phyloP scores from a whole-genome alignment of 2,113 vertebrate species.

The Ascaphus truei region DNA sequence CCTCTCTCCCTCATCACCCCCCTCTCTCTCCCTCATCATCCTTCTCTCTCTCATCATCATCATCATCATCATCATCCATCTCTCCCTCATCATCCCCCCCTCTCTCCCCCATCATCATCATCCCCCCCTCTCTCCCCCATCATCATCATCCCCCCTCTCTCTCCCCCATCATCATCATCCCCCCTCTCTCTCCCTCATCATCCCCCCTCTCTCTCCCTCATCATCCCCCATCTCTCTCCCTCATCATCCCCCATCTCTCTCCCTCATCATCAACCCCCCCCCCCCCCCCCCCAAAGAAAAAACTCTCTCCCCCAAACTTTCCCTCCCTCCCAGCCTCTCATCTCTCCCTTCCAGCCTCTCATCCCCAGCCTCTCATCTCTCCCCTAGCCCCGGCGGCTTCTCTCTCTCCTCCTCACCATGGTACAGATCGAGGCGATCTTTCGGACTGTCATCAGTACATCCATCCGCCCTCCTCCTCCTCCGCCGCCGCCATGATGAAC shows the following conservation, averaged over 20 bases:
- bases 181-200: no score
- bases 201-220: neutral
- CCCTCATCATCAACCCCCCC: neutral
- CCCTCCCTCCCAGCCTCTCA: neutral
- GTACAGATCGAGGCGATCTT: slow-evolving; percentile 95
- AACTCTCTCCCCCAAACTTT: neutral
- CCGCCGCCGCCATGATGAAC: slow-evolving; percentile 63
- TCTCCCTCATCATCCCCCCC: no score
- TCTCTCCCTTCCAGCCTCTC: no score
- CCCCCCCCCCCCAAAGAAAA: neutral
- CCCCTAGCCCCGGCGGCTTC: no score
- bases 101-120: no score
- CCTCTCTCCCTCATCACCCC: no score
- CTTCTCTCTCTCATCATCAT: no score
- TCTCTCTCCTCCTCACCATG: slow-evolving; percentile 64
- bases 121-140: no score
- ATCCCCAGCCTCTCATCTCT: neutral
- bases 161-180: no score
- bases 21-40: no score
- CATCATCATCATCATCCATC: no score
- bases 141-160: no score
- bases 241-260: accelerated
- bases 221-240: accelerated
- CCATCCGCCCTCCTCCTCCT: slow-evolving; percentile 73
- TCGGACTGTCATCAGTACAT: slow-evolving; percentile 90